These are phyloP conservation scores for Scopus umbretta DNA, from an alignment of 2,113 vertebrate species.

Conservation along the genomic window DNA sequence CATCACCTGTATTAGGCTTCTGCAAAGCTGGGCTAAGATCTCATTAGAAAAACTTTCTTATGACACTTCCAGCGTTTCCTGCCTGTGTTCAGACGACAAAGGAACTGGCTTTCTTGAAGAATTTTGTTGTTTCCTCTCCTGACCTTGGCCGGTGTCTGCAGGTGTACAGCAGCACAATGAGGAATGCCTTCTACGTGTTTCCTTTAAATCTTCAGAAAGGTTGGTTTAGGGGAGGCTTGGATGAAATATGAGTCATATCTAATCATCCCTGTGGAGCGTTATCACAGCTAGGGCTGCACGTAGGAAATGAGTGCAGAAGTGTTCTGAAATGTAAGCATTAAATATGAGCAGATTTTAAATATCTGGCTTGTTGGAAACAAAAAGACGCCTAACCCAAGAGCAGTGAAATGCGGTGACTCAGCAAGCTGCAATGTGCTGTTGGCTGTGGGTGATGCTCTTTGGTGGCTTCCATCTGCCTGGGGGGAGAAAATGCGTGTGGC, in stretches of 20 bases:
- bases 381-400: neutral
- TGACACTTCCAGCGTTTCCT: constrained; percentile 24
- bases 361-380: neutral
- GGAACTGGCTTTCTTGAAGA: neutral
- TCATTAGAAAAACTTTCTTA: neutral
- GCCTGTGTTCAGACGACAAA: neutral
- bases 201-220: neutral
- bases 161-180: constrained; percentile 13
- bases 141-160: neutral
- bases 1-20: neutral
- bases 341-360: neutral
- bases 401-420: neutral
- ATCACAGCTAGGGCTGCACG: neutral
- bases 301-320: neutral
- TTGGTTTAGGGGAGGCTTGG: neutral
- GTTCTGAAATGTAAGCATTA: neutral
- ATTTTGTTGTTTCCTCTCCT: constrained; percentile 19
- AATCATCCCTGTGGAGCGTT: neutral
- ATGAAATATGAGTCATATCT: neutral
- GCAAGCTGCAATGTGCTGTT: neutral
- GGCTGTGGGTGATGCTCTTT: neutral
- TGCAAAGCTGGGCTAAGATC: neutral
- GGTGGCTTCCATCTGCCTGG: neutral
- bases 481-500: neutral
- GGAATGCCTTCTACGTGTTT: neutral